These are phyloP conservation scores for Ivindomyrus marchei DNA, from an alignment of 2,113 vertebrate species.

Conservation along the genomic window DNA sequence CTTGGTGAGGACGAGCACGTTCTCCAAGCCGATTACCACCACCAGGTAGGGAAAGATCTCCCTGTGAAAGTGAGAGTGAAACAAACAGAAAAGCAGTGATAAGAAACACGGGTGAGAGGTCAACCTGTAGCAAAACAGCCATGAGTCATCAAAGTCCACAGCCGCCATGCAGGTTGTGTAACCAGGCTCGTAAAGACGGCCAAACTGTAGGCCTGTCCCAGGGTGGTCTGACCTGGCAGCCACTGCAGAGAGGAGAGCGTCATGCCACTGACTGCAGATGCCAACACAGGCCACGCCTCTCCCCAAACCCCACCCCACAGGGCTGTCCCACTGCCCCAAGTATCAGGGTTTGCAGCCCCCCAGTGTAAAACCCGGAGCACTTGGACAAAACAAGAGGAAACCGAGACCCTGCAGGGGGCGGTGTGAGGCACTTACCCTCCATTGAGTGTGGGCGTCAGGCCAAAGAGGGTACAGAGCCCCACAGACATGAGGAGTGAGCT, in stretches of 20 bases:
- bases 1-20: constrained; percentile 93
- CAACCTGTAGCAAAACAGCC: background rate
- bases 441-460: constrained; percentile 91
- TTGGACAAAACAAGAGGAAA: background rate
- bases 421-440: constrained; percentile 71
- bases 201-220: background rate
- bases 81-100: background rate
- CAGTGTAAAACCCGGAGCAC: background rate
- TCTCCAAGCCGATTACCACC: constrained; percentile 94
- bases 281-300: background rate
- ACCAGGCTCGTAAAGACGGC: background rate
- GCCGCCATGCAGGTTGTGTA: background rate
- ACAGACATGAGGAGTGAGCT: constrained; percentile 98
- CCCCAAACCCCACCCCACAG: background rate
- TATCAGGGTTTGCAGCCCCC: background rate
- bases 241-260: background rate
- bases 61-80: constrained; percentile 48
- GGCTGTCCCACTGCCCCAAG: background rate
- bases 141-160: background rate
- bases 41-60: constrained; percentile 97
- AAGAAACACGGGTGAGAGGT: background rate
- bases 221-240: background rate
- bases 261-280: background rate
- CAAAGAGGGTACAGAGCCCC: constrained; percentile 91
- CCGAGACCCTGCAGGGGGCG: background rate